Evolutionary conservation across 2,888 invertebrate genomes (phyloP), one percentile per base, ranked within the genome.

Genomic region (Pseudeuparius sepicola): DNA sequence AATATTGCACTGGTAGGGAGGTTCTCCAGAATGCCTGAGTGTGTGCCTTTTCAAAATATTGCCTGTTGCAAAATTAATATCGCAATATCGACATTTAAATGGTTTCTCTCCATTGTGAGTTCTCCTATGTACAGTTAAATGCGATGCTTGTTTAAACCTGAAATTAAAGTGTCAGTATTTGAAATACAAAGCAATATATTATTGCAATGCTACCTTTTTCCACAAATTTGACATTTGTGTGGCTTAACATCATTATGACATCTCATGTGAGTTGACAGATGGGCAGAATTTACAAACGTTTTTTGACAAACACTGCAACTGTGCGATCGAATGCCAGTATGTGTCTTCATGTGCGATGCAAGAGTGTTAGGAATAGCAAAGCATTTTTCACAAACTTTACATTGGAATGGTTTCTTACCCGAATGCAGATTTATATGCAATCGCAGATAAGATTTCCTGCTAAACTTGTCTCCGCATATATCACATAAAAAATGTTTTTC

Each of bases 11-110:
- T 49, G 41, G 34, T 53, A 56, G 1, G 55, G 58, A 34, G 46
- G 42, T 40, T 55, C 54, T 1, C 56, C 57, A 6, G 57, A 56
- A 43, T 60, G 60, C 2, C 52, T 58, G 26, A 57, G 40, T 13
- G 54, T 50, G 33, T 60, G 59, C 25, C 52, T 55, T 26, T 51
- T 54, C 27, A 60, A 41, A 2, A 56, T 57, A 14, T 55, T 54
- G 31, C 49, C 51, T 13, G 52, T 48, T 2, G 55, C 50, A 44
- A 59, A 60, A 33, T 51, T 47, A 30, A 17, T 25, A 37, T 6
- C n/a, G n/a, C n/a, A n/a, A n/a, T n/a, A n/a, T n/a, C n/a, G n/a
- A n/a, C n/a, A n/a, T n/a, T n/a, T n/a, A n/a, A n/a, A n/a, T n/a
- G n/a, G n/a, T n/a, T n/a, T n/a, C n/a, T n/a, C n/a, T n/a, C n/a